Conservation (phyloP, 1,140 invertebrate species). For the Gonioctena quinquepunctata region DNA sequence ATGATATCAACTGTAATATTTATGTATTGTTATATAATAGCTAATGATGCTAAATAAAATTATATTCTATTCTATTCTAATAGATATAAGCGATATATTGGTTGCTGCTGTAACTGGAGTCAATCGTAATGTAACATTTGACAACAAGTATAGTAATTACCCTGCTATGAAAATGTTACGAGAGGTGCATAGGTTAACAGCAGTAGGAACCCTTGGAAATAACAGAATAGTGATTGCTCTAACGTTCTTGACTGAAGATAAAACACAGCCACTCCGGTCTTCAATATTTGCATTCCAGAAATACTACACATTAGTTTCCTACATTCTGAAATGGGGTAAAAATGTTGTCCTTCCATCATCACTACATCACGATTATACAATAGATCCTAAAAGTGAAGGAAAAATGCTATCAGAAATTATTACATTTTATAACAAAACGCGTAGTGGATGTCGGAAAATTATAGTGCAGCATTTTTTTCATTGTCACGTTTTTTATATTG, state of each 20-base stretch:
- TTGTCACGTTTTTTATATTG: too few relatives aligned
- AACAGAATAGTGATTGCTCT: background rate
- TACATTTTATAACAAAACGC: background rate
- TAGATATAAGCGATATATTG: slow-evolving; percentile 6
- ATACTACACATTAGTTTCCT: background rate
- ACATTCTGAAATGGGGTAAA: background rate
- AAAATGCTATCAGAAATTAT: background rate
- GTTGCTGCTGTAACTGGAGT: slow-evolving; percentile 36
- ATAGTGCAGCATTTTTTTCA: too few relatives aligned
- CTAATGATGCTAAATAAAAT: too few relatives aligned
- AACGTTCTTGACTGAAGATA: background rate
- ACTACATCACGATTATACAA: background rate
- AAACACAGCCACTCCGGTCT: background rate
- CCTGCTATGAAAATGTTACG: background rate
- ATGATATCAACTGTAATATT: too few relatives aligned
- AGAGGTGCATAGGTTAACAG: slow-evolving; percentile 28
- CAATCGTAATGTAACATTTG: slow-evolving; percentile 50
- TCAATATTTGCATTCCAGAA: slow-evolving; percentile 1
- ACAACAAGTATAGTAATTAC: slow-evolving; percentile 7
- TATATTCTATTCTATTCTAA: too few relatives aligned
- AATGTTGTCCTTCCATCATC: background rate
- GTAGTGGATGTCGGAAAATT: background rate
- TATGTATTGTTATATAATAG: too few relatives aligned
- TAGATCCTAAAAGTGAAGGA: background rate
- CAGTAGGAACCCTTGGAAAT: slow-evolving; percentile 13